Evolutionary conservation across 2,888 invertebrate genomes (phyloP), one percentile per base, ranked within the genome.

Genomic region (Drosophila lacicola): DNA sequence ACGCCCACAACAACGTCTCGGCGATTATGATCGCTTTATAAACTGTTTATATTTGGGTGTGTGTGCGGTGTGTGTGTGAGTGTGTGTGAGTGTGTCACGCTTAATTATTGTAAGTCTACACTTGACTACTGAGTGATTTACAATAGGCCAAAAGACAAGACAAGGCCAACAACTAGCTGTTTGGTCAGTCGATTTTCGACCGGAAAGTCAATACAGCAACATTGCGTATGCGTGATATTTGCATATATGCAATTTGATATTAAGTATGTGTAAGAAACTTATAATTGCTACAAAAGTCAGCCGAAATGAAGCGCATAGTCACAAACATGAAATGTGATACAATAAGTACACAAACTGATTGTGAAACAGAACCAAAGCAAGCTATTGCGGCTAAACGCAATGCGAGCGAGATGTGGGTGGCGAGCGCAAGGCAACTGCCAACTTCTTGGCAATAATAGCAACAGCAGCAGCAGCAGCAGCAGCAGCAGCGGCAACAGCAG

Each of bases 91-190:
- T 49, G 56, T 81, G 81, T 65, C 70, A 74, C 47, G 64, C 56
- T 62, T 72, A 86, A 87, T 87, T 74, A 78, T 80, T 80, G 64
- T 34, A 65, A 87, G 66, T 89, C 82, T 84, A 78, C 85, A 87
- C 82, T 74, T 70, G 70, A 71, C 65, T 68, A 42, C 50, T 45
- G 49, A 71, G 69, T 86, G 89, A 86, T 86, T 88, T 86, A 80
- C 62, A 62, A 62, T 47, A 21, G 42, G 49, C 39, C 57, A 50
- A 61, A 46, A 55, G 49, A 54, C 55, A 68, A 74, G 65, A 74
- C 79, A 78, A 87, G 80, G 86, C 86, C 64, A 68, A 55, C 80
- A 45, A 13, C 41, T 47, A 36, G 29, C 11, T 21, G 50, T 46
- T 47, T 50, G 29, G 39, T 37, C 64, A 57, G 36, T 73, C 34